Base-by-base conservation (phyloP, 1,140 invertebrate species). In the Rhyzopertha dominica region DNA sequence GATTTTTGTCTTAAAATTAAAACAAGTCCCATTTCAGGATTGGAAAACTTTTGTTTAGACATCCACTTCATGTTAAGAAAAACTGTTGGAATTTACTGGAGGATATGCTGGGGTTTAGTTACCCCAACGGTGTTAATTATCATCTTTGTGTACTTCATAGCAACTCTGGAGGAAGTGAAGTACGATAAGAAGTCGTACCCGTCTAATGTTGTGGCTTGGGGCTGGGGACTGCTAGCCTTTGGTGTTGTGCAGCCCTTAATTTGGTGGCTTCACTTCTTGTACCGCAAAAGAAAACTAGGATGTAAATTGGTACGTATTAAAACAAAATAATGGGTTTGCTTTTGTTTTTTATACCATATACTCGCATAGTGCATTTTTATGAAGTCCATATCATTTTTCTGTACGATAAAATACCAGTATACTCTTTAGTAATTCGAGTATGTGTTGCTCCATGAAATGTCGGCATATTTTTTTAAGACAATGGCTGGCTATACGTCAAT, bases 41-140 rank as follows among this genome's bases (percentile, higher is more conserved):
- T 81, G 1, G 74, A 79, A 54, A 76, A 77, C 17, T 65, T 82
- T 10, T 72, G 79, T 43, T 66, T 74, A 29, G 79, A 81, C 47
- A 69, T 78, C n/a, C 77, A 79, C 54, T 81, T 78, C 51, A 91
- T 91, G 87, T 65, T 87, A 9, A 75, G 77, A 3, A 74, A 74
- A 51, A 74, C 77, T 47, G 76, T 86, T 0, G 77, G 81, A 1
- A 56, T 78, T 5, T 90, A 89, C 60, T 90, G 86, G 87, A 77
- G 84, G 56, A 50, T 86, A 4, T 87, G 84, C 47, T 92, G 88
- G 88, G 76, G 75, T 14, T 59, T 87, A 5, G 54, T 87, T n/a
- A 83, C 84, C 16, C 88, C 88, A 0, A 40, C 84, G 4, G 70
- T 84, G 20, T 69, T 91, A 23, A 69, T 76, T 12, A 70, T 76